Evolutionary conservation across 2,888 invertebrate species (phyloP).

Genomic region (Bedellia somnulentella): DNA sequence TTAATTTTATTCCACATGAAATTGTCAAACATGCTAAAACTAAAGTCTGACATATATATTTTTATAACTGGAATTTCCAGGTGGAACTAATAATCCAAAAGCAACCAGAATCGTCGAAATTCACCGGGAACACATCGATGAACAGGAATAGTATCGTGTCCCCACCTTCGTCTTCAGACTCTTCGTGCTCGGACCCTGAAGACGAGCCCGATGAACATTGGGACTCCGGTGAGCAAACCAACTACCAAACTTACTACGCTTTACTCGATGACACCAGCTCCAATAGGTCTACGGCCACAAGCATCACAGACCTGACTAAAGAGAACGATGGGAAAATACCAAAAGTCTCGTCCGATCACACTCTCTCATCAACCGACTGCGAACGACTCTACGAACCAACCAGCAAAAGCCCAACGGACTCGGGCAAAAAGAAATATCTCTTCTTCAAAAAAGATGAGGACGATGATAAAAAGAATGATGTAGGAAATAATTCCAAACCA

Average conservation of each 20-base stretch:
- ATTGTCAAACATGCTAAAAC: too few species aligned
- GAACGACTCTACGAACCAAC: slow-evolving; percentile 1
- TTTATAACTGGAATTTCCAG: slow-evolving; percentile 36
- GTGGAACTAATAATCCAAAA: slow-evolving; percentile 66
- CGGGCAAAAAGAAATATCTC: slow-evolving; percentile 4
- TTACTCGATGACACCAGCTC: slow-evolving; percentile 2
- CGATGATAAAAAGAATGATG: neutral
- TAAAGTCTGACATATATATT: too few species aligned
- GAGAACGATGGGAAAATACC: slow-evolving; percentile 12
- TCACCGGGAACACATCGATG: slow-evolving; percentile 17
- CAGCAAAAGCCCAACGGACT: slow-evolving; percentile 5
- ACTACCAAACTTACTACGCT: slow-evolving; percentile 6
- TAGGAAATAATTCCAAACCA: slow-evolving; percentile 6
- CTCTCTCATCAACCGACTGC: slow-evolving; percentile 9
- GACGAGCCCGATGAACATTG: slow-evolving; percentile 60
- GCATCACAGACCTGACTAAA: slow-evolving; percentile 3
- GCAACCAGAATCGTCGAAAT: slow-evolving; percentile 50
- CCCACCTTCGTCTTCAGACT: slow-evolving; percentile 22
- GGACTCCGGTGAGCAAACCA: slow-evolving; percentile 79
- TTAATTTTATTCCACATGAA: too few species aligned
- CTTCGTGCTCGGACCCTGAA: slow-evolving; percentile 35
- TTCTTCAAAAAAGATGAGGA: slow-evolving; percentile 9
- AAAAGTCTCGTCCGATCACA: slow-evolving; percentile 15
- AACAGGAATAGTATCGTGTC: slow-evolving; percentile 16
- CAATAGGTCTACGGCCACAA: neutral